phyloP scores from a whole-genome alignment of 23 tunicate genomes.

The Aplidium turbinatum region DNA sequence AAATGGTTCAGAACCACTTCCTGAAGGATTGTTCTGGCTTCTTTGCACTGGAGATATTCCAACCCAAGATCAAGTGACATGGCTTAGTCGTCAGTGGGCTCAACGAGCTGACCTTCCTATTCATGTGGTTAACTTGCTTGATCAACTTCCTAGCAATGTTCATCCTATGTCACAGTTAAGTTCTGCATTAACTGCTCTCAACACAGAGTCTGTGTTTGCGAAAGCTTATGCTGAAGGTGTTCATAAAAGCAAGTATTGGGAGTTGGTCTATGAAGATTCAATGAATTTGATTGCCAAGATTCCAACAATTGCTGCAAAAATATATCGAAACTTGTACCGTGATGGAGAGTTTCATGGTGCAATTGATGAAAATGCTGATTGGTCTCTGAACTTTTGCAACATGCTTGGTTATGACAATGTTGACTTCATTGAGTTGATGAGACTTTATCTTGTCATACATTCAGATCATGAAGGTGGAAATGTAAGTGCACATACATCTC shows the following conservation, averaged over 20 bases:
- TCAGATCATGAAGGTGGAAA: constrained; percentile 98
- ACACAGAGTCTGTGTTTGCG: constrained; percentile 87
- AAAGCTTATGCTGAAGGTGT: constrained; percentile 94
- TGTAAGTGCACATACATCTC: constrained; percentile 94
- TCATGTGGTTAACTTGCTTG: constrained; percentile 88
- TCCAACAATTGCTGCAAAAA: constrained; percentile 95
- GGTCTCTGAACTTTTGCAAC: constrained; percentile 97
- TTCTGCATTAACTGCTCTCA: constrained; percentile 79
- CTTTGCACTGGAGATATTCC: constrained; percentile 95
- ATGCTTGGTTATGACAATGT: constrained; percentile 89
- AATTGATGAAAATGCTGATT: constrained; percentile 89
- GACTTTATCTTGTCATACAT: constrained; percentile 92
- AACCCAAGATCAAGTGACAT: constrained; percentile 70
- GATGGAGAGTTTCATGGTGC: constrained; percentile 76
- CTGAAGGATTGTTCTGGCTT: constrained; percentile 96
- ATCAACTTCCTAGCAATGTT: constrained; percentile 88
- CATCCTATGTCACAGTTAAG: constrained; percentile 97
- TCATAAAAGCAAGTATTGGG: constrained; percentile 88
- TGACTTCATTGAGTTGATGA: constrained; percentile 86
- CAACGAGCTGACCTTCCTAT: constrained; percentile 87
- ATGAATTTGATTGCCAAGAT: constrained; percentile 97
- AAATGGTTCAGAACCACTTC: constrained; percentile 83
- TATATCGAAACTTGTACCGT: constrained; percentile 83
- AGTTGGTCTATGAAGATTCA: constrained; percentile 93
- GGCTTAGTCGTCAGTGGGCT: constrained; percentile 91